Percentiles rank a stretch among this genome's conserved stretches.
These are phyloP conservation scores for Psammodynastes pulverulentus DNA, from an alignment of 2,113 vertebrate species.

Conservation along the genomic window DNA sequence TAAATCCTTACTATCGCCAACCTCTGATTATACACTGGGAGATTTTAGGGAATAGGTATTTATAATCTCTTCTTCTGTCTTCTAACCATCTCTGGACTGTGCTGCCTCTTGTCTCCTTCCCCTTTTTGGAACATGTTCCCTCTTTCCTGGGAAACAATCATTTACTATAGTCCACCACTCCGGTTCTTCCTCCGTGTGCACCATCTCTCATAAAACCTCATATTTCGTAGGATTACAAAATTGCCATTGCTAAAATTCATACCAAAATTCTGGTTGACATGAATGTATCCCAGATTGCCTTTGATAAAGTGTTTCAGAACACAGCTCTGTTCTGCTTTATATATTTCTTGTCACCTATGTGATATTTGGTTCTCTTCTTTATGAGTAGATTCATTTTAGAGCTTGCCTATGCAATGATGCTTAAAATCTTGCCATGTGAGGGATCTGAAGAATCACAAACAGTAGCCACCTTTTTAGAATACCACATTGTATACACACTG, in stretches of 20 bases:
- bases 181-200: too few species aligned
- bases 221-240: neutral
- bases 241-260: neutral
- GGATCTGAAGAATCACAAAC: neutral
- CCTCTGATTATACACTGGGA: too few species aligned
- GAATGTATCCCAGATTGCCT: neutral
- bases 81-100: too few species aligned
- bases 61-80: too few species aligned
- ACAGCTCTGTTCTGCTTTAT: neutral
- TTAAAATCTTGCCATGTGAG: neutral
- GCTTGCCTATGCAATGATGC: neutral
- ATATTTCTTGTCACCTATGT: neutral
- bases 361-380: neutral
- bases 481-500: too few species aligned
- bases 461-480: neutral
- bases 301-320: neutral
- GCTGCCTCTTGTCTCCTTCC: too few species aligned
- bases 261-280: neutral
- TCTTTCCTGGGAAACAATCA: too few species aligned
- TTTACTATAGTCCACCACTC: too few species aligned
- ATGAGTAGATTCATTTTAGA: neutral
- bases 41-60: too few species aligned
- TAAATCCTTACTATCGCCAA: too few species aligned
- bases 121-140: too few species aligned
- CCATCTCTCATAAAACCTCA: neutral